Evolutionary conservation across 2,888 invertebrate genomes (phyloP).

Genomic region (Diarsia mendica): DNA sequence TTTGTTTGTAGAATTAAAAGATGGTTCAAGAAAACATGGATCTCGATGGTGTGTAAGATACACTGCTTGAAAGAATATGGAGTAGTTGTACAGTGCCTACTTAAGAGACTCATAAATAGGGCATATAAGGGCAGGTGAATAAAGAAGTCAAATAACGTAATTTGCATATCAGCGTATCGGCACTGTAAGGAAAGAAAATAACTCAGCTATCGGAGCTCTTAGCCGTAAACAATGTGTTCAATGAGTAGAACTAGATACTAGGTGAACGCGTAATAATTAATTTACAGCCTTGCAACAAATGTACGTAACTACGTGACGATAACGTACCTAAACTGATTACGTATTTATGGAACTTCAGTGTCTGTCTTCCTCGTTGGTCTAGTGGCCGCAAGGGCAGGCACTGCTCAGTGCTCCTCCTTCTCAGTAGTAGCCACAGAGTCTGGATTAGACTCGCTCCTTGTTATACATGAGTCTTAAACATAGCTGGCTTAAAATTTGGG

Average conservation of each 20-base stretch:
- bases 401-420: no score
- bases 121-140: not conserved
- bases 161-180: not conserved
- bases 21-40: not conserved
- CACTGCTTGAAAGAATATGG: no score
- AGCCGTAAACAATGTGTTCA: slow-evolving; percentile 23
- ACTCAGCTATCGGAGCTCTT: slow-evolving; percentile 7
- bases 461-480: not conserved
- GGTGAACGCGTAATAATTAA: slow-evolving; percentile 35
- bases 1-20: not conserved
- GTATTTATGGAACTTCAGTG: slow-evolving; percentile 41
- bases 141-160: not conserved
- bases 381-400: not conserved
- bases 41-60: not conserved
- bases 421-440: not conserved
- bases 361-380: not conserved
- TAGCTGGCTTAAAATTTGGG: not conserved
- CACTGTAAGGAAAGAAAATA: slow-evolving; percentile 4
- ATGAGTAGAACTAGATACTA: slow-evolving; percentile 15
- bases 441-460: not conserved
- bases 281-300: slow-evolving; percentile 47
- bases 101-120: not conserved
- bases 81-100: no score
- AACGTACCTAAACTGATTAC: slow-evolving; percentile 19
- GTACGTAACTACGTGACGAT: slow-evolving; percentile 45